Percentiles rank a stretch among this genome's conserved stretches.
Conservation (phyloP, 2,113 vertebrate genomes). For the Myotis davidii region DNA sequence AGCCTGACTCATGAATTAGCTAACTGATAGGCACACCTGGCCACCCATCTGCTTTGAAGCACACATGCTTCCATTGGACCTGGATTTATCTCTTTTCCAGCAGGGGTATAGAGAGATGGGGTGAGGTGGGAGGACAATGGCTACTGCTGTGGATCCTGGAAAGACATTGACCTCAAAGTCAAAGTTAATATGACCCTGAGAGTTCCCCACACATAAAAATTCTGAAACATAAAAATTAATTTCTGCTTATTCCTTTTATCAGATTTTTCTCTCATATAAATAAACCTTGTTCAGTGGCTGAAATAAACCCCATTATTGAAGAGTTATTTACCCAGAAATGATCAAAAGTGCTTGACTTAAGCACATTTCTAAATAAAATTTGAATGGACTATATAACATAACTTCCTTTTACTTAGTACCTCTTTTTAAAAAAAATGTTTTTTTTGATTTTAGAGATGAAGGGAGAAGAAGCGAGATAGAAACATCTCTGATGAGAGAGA, state of each 20-base stretch:
- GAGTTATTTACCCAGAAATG: conserved; percentile 29
- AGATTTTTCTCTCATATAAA: background rate
- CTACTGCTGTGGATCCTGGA: background rate
- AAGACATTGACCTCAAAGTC: background rate
- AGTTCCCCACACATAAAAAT: background rate
- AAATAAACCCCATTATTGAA: conserved; percentile 10
- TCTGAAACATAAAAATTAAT: conserved; percentile 13
- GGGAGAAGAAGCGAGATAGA: too few relatives aligned
- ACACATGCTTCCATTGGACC: background rate
- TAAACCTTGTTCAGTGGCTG: background rate
- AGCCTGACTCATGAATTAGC: background rate
- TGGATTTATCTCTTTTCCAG: background rate
- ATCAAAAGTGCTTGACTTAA: conserved; percentile 25
- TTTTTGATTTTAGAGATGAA: too few relatives aligned
- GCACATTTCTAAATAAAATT: conserved; percentile 25
- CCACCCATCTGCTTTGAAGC: conserved; percentile 42
- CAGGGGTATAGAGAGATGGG: too few relatives aligned
- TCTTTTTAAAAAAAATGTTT: background rate
- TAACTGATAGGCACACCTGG: conserved; percentile 31
- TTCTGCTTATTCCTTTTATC: background rate
- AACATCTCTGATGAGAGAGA: too few relatives aligned
- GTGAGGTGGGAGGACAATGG: background rate
- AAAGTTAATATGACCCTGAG: background rate
- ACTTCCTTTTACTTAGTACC: background rate
- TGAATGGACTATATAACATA: background rate